phyloP scores from a whole-genome alignment of 2,888 invertebrate species.

The Limnephilus marmoratus region DNA sequence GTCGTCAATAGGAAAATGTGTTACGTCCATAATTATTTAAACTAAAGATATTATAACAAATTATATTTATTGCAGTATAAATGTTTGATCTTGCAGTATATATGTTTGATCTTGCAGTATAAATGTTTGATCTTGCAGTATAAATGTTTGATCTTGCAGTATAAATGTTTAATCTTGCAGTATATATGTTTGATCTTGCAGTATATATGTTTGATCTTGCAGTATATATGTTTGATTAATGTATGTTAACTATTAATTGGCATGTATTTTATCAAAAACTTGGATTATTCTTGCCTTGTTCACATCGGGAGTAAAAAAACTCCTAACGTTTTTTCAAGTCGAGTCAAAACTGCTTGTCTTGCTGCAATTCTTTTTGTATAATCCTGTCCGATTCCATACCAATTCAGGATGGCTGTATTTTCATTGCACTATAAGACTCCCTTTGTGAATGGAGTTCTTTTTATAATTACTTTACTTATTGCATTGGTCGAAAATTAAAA shows the following conservation, averaged over 20 bases:
- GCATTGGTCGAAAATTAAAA: no score
- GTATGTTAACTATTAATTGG: not conserved
- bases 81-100: not conserved
- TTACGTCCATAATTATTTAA: not conserved
- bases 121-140: no score
- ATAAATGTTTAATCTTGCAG: no score
- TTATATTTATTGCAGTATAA: not conserved
- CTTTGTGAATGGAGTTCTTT: not conserved
- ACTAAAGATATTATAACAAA: not conserved
- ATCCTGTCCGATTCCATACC: no score
- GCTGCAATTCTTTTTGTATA: no score
- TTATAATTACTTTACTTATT: no score
- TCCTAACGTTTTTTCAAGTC: not conserved
- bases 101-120: no score
- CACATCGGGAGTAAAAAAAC: not conserved
- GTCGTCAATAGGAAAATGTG: conserved; percentile 2
- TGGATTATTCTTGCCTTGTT: not conserved
- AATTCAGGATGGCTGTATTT: not conserved
- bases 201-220: no score
- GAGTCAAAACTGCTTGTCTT: no score
- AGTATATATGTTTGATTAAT: not conserved
- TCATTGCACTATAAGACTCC: not conserved
- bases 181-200: no score
- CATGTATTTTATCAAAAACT: not conserved
- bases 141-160: no score